Percentiles rank a stretch among this genome's conserved stretches.
Conservation (phyloP, 2,888 invertebrate genomes). For the Itoplectis maculator region DNA sequence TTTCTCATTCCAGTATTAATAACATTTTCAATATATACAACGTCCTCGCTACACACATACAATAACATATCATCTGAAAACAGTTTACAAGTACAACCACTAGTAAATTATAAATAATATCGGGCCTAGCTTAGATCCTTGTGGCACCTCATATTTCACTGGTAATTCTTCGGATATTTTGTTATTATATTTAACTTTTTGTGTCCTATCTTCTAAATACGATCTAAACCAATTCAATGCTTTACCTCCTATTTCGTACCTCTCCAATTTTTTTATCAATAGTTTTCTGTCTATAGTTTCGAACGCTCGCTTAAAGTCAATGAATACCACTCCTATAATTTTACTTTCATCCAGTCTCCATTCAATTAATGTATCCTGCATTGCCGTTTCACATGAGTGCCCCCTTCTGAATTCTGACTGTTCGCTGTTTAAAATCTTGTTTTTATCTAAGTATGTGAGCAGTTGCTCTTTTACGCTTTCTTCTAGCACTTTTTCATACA, state of each 20-base stretch:
- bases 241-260: neutral
- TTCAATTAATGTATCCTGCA: neutral
- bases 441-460: neutral
- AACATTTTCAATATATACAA: neutral
- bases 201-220: neutral
- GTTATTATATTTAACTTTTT: too few species aligned
- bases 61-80: neutral
- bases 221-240: neutral
- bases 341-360: neutral
- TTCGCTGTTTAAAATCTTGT: neutral
- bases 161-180: too few species aligned
- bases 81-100: neutral
- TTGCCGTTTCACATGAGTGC: neutral
- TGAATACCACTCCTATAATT: neutral
- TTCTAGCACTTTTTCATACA: conserved; percentile 14
- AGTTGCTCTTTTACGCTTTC: neutral
- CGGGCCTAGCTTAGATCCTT: too few species aligned
- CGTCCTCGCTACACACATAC: neutral
- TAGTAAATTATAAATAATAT: too few species aligned
- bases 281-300: neutral
- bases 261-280: neutral
- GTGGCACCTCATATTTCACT: too few species aligned
- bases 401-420: neutral
- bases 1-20: neutral
- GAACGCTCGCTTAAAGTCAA: neutral